Base-by-base conservation (phyloP, 2,113 vertebrate genomes). In the Centropus unirufus region DNA sequence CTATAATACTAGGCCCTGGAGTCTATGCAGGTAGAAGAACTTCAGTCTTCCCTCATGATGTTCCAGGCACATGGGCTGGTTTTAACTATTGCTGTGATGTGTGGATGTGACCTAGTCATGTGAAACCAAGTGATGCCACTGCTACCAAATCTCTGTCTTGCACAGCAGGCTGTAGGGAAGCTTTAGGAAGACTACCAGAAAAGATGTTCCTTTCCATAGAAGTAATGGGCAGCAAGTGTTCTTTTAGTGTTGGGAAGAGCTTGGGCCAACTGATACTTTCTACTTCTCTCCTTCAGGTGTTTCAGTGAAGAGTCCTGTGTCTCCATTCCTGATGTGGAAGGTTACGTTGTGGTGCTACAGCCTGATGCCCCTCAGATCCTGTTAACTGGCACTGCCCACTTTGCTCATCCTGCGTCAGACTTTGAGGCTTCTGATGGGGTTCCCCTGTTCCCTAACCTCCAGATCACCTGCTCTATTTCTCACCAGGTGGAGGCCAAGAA, bases 281-380 rank as follows among this genome's bases (percentile, higher is more conserved):
- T 70, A 8, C 24, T n/a, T 17, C 85, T 95, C 40, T 63, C 78
- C 40, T 75, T 58, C 77, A 99, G 99, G 97, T 99, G 99, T 96
- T 99, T 99, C 98, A 99, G 98, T 17, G 99, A 99, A 94, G 99
- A 99, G 95, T 99, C 99, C 92, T 99, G 99, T 55, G 98, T 99
- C 87, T 98, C 99, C 64, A 98, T 99, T 80, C 99, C 98, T 8
- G 98, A 99, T 87, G 98, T 99, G 85, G 99, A 99, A 91, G 99
- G 99, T 59, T 99, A 99, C 12, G 98, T 99, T 94, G 99, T 99
- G 93, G 99, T 99, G 46, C 98, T 99, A 22, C 99, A 99, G 97
- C 99, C 99, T 0, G 99, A 99, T 10, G 99, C 99, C 32, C 99
- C 99, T 32, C 99, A 99, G 97, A 99, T 99, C 96, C 98, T 99